Base-by-base conservation (phyloP, 2,888 invertebrate species). In the Meteorus colon region DNA sequence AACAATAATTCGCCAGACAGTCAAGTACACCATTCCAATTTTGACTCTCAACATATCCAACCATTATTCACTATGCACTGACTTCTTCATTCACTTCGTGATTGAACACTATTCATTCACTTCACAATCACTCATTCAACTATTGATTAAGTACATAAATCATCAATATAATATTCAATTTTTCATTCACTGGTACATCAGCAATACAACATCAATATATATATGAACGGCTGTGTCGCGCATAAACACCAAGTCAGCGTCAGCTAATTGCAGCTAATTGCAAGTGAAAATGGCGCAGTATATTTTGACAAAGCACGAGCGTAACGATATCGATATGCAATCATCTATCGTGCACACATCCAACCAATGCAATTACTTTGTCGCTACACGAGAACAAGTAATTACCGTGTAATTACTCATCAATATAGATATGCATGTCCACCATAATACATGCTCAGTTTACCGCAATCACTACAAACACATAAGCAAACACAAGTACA, bases 381-480 rank as follows among this genome's bases (percentile, higher is more conserved):
- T 79, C 78, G 77, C 78, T 79, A 78, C 76, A 51, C 8, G 67
- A 51, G 73, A 79, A 75, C 75, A 77, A 74, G 73, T 77, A 81
- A 81, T 81, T 81, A 81, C 81, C 79, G 80, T 80, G 78, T 81
- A 80, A 81, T 81, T 81, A 80, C 76, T 78, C 60, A 65, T 31
- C 67, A 76, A 76, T 76, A 73, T 73, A 60, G 59, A 45, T 66
- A 66, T 55, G 37, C 29, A 29, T 65, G 34, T 37, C 34, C 55
- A 48, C n/a, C 4, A 48, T 14, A 48, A 48, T 48, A 48, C 16
- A 48, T 48, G 48, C 14, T 48, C n/a, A 63, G 72, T 75, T 72
- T 75, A 72, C 55, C 71, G 24, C 55, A 55, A 8, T 55, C 8
- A 55, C 55, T 24, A 19, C 19, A 24, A 48, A 48, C 48, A n/a